A percentile compares a stretch with the other conserved stretches of the same genome.
phyloP scores from a whole-genome alignment of 2,888 invertebrate genomes.

The Macrophya alboannulata region DNA sequence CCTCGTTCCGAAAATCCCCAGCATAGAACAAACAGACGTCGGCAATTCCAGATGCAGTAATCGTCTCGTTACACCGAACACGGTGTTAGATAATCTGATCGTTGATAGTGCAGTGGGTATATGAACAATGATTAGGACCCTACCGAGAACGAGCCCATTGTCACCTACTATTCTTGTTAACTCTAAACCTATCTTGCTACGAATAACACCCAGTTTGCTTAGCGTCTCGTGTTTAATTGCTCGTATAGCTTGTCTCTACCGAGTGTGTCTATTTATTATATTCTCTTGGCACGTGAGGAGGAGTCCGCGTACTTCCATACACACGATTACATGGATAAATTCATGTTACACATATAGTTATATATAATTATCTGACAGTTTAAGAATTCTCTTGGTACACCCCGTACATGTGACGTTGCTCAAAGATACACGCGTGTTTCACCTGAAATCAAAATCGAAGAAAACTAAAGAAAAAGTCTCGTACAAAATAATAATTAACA shows the following conservation, averaged over 20 bases:
- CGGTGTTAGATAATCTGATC: neutral
- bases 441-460: too few species aligned
- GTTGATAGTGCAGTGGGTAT: neutral
- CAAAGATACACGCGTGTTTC: too few species aligned
- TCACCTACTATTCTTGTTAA: neutral
- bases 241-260: neutral
- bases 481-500: neutral
- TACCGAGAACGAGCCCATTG: slow-evolving; percentile 13
- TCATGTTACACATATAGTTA: neutral
- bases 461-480: neutral
- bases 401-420: too few species aligned
- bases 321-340: slow-evolving; percentile 20
- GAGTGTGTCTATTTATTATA: slow-evolving; percentile 15
- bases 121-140: neutral
- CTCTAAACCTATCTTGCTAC: neutral
- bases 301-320: neutral
- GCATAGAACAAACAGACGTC: neutral
- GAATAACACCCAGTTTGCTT: neutral
- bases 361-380: too few species aligned
- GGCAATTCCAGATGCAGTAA: neutral
- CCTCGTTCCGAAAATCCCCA: neutral
- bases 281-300: slow-evolving; percentile 25
- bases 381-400: too few species aligned
- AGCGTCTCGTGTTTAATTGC: slow-evolving; percentile 18
- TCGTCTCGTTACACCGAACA: neutral